Conservation (phyloP, 2,113 vertebrate genomes). For the Dinomys branickii region DNA sequence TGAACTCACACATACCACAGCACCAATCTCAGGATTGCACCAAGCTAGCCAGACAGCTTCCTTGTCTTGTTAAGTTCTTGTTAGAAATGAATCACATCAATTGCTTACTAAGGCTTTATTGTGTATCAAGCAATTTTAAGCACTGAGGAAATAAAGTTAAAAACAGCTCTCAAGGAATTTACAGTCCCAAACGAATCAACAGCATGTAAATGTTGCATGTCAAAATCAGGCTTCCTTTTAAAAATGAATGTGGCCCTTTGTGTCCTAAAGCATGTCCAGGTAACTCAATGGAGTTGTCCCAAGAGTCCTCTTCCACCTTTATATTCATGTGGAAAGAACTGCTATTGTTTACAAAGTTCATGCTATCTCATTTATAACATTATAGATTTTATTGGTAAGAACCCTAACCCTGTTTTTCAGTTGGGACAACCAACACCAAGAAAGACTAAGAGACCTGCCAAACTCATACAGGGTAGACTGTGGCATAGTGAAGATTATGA, state of each 20-base stretch:
- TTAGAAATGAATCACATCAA: neutral
- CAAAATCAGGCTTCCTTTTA: neutral
- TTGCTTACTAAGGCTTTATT: neutral
- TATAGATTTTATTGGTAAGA: neutral
- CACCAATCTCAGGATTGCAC: neutral
- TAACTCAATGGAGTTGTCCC: neutral
- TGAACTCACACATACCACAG: fast-evolving
- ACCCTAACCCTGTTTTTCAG: neutral
- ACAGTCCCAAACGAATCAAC: fast-evolving
- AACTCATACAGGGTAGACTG: neutral
- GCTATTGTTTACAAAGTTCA: neutral
- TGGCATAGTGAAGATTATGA: neutral
- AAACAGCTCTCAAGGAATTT: neutral
- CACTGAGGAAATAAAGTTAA: neutral
- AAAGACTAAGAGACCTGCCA: neutral
- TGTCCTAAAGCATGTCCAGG: neutral
- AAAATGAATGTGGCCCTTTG: too few relatives aligned
- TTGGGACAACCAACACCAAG: neutral
- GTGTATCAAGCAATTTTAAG: neutral
- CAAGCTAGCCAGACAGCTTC: fast-evolving
- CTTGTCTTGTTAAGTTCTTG: neutral
- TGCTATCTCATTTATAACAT: neutral
- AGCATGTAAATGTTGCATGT: fast-evolving
- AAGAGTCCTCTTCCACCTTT: neutral
- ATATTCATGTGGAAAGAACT: neutral